Evolutionary conservation across 2,888 invertebrate genomes (phyloP).

Genomic region (Glyphotaelius pellucidus): DNA sequence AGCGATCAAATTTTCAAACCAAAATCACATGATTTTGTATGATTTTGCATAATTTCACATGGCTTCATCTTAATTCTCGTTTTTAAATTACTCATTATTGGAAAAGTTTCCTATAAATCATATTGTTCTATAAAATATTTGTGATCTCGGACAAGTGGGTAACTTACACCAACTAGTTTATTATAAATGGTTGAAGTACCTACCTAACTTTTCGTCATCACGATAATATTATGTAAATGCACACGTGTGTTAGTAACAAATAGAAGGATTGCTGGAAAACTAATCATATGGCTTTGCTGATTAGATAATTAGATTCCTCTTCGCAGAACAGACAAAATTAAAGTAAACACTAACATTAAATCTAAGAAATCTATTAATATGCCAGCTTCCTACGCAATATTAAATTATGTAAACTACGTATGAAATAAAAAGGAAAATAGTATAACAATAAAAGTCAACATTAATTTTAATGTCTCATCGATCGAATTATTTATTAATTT

Average conservation of each 20-base stretch:
- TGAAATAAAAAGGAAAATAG: not conserved
- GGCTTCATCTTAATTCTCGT: no score
- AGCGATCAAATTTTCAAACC: no score
- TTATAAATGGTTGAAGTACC: not conserved
- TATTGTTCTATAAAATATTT: no score
- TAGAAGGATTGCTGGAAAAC: not conserved
- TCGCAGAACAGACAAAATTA: not conserved
- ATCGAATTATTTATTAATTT: not conserved
- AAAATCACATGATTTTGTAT: no score
- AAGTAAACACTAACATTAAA: not conserved
- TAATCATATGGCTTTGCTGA: not conserved
- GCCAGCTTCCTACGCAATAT: not conserved
- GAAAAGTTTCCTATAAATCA: no score
- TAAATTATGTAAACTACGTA: no score
- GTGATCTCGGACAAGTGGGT: no score
- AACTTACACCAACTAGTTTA: no score
- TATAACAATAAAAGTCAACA: conserved; percentile 38
- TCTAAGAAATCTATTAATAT: not conserved
- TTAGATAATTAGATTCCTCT: not conserved
- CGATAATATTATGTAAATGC: not conserved
- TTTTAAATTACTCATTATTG: no score
- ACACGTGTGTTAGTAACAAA: not conserved
- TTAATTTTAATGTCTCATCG: not conserved
- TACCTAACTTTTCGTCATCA: not conserved
- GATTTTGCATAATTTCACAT: no score